Base-by-base conservation (phyloP, 2,797 vertebrate species). In the Oreochromis grahami region DNA sequence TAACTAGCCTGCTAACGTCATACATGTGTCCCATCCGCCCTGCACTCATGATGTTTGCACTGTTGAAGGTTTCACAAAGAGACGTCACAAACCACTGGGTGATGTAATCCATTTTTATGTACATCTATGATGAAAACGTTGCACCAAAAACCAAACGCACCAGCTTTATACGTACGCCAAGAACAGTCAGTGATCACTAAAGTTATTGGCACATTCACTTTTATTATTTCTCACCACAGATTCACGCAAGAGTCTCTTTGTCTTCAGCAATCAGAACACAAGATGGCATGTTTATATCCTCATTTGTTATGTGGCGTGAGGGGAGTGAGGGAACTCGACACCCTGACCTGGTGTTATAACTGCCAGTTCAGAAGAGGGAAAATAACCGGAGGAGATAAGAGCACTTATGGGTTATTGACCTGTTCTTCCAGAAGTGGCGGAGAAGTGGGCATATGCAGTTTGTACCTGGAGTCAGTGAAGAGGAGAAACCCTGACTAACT, bases 121-220 rank as follows among this genome's bases (percentile, higher is more conserved):
- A 4, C 36, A 15, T 14, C 12, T 68, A 14, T 4, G 36, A 36
- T 0, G 12, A 68, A 68, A 65, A 65, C 6, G 4, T 38, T 21
- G 24, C 53, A 32, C 14, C 26, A 58, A 32, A 58, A 32, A 15
- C 5, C 5, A 1, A 68, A 68, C 5, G n/a, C 11, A 2, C 13
- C 63, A 43, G n/a, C n/a, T 6, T 41, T 68, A 21, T 9, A 1
- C 9, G n/a, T 21, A 14, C 1, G 7, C 36, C n/a, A 14, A 0
- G 12, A 24, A 13, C 13, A 68, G 63, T 41, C 63, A 2, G 17
- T 0, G 32, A 63, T 38, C 58, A 38, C 32, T 19, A n/a, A 63
- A 38, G 2, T 65, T 2, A 41, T 14, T 0, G n/a, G 11, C 19
- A 65, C 2, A 11, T 38, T 0, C 34, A 21, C 19, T 41, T 38